A percentile compares a stretch with the other conserved stretches of the same genome.
phyloP scores from a whole-genome alignment of 2,888 invertebrate genomes.

The Gymnocheta viridis region DNA sequence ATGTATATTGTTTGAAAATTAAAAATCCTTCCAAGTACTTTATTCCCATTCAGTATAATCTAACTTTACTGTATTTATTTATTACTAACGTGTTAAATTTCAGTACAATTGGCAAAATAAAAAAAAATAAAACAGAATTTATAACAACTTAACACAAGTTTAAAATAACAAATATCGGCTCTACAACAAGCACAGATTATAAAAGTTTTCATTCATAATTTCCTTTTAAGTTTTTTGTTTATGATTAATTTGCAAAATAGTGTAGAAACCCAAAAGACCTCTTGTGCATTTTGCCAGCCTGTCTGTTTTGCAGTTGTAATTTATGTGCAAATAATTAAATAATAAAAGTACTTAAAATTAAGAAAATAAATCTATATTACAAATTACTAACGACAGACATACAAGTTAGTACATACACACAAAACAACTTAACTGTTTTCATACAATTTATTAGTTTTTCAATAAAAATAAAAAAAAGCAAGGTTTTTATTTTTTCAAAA shows the following conservation, averaged over 20 bases:
- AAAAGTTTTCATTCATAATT: conserved; percentile 24
- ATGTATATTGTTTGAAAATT: no score
- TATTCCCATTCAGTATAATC: background rate
- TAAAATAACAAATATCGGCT: background rate
- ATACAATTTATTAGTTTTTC: conserved; percentile 48
- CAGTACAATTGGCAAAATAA: background rate
- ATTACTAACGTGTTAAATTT: background rate
- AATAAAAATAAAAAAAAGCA: conserved; percentile 4
- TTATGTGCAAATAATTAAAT: conserved; percentile 42
- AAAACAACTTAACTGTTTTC: conserved; percentile 45
- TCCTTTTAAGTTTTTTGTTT: background rate
- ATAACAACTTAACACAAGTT: background rate
- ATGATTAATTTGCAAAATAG: background rate
- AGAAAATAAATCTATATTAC: background rate
- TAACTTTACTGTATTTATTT: background rate
- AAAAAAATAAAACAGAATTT: background rate
- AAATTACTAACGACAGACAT: background rate
- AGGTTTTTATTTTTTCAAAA: background rate
- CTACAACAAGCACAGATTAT: background rate
- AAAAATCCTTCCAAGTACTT: no score
- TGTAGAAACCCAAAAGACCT: background rate
- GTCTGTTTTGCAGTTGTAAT: background rate
- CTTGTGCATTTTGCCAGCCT: background rate
- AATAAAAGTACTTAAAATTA: conserved; percentile 34
- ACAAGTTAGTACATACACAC: conserved; percentile 15